Evolutionary conservation across 2,797 vertebrate species (phyloP), one percentile per base, ranked within the genome.

Genomic region (Eutrigla gurnardus): DNA sequence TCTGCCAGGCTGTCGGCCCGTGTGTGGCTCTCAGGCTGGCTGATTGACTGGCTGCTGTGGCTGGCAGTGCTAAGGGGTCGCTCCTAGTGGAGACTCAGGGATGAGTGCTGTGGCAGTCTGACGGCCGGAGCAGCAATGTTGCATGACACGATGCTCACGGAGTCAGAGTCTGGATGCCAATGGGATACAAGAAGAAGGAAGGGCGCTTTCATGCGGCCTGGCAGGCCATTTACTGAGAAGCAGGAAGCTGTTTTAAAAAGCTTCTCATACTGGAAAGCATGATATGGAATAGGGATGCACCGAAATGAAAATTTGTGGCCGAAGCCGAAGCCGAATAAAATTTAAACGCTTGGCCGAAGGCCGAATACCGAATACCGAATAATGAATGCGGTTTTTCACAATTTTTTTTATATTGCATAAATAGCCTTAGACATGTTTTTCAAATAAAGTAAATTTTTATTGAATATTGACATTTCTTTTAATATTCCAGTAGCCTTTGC

Each of bases 161-260:
- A 89, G 35, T 70, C 73, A 81, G 77, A 81, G 35, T 82, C 40
- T 75, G 62, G 45, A 79, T 70, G 70, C 65, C 82, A 65, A 83
- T 70, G 47, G 70, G 72, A 75, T 59, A 52, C 17, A 76, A n/a
- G 52, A 43, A 67, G 57, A 87, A 17, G 18, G 60, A 78, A 5
- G 62, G 62, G 69, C 8, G 52, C 40, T 60, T 80, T 86, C 32
- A 82, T 65, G 75, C 39, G 39, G 61, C 42, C 46, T 85, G 73
- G 50, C 64, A 61, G 70, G 52, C 8, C 59, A 65, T 8, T 60
- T 61, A 78, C 68, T 40, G 57, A 15, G n/a, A 64, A 50, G 77
- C 17, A 42, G 49, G 64, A 67, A 68, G 83, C 84, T 49, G 0
- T 50, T 65, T 45, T 65, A 32, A 66, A 45, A 71, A 57, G 37